phyloP scores from a whole-genome alignment of 2,888 invertebrate genomes.

The Noctuana brunneofusca region DNA sequence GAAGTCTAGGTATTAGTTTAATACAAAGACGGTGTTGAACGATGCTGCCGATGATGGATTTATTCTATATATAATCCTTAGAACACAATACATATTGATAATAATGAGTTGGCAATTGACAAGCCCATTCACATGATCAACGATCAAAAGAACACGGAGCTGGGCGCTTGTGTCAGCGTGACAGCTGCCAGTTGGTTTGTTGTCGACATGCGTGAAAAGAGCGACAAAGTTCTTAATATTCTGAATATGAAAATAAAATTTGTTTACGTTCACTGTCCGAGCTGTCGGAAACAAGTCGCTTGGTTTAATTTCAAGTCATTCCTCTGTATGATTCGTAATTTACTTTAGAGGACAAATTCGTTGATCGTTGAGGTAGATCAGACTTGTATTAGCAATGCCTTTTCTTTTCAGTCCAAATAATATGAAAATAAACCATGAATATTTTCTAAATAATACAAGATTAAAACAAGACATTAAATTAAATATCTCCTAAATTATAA shows the following conservation, averaged over 20 bases:
- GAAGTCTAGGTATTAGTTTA: neutral
- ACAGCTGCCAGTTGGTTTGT: constrained; percentile 35
- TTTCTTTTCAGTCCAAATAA: too few relatives aligned
- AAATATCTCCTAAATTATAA: neutral
- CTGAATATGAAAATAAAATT: constrained; percentile 13
- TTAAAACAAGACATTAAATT: too few relatives aligned
- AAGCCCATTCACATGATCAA: constrained; percentile 25
- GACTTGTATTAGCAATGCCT: neutral
- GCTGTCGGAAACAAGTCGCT: constrained; percentile 23
- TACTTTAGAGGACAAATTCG: constrained; percentile 1
- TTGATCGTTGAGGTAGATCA: neutral
- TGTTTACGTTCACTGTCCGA: constrained; percentile 11
- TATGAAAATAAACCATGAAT: too few relatives aligned
- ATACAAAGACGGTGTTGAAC: neutral
- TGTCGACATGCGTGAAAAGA: constrained; percentile 30
- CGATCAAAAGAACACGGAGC: constrained; percentile 19
- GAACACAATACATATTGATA: constrained; percentile 4
- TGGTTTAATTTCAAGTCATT: constrained; percentile 8
- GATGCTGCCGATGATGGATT: constrained; percentile 12
- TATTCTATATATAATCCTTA: constrained; percentile 23
- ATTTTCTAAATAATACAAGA: too few relatives aligned
- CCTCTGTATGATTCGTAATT: constrained; percentile 4
- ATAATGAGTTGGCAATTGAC: constrained; percentile 27
- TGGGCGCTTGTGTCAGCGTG: constrained; percentile 26
- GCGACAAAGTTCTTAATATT: neutral